phyloP scores from a whole-genome alignment of 2,888 invertebrate species.

The Rhopalosiphum nymphaeae region DNA sequence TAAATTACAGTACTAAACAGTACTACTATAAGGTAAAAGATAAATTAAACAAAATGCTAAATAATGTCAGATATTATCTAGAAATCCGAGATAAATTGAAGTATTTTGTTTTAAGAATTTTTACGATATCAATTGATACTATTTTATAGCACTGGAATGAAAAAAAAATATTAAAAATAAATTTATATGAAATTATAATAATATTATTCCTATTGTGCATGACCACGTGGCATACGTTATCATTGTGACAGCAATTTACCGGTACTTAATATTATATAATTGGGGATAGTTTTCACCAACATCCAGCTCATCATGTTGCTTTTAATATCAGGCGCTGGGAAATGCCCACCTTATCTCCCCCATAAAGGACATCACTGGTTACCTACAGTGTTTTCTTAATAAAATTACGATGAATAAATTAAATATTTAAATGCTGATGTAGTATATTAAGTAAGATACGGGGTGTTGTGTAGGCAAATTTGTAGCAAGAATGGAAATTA shows the following conservation, averaged over 20 bases:
- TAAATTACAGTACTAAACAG: not conserved
- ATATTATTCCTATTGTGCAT: not conserved
- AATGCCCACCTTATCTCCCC: not conserved
- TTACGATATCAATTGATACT: not conserved
- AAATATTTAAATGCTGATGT: not conserved
- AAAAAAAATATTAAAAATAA: not conserved
- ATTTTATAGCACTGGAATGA: not conserved
- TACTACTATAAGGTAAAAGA: not conserved
- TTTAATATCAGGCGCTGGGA: not conserved
- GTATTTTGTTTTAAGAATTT: not conserved
- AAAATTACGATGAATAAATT: not conserved
- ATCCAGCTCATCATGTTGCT: not conserved
- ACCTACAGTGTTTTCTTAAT: not conserved
- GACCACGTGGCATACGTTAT: not conserved
- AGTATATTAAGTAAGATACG: not conserved
- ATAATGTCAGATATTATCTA: not conserved
- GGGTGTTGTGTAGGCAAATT: not conserved
- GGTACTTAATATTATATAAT: not conserved
- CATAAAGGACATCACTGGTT: not conserved
- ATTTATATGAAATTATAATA: not conserved
- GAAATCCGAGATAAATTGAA: not conserved
- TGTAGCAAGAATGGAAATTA: not conserved
- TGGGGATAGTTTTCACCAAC: not conserved
- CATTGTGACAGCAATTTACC: not conserved
- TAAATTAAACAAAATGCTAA: not conserved